Base-by-base conservation (phyloP, 2,113 vertebrate genomes). In the Pyxicephalus adspersus region DNA sequence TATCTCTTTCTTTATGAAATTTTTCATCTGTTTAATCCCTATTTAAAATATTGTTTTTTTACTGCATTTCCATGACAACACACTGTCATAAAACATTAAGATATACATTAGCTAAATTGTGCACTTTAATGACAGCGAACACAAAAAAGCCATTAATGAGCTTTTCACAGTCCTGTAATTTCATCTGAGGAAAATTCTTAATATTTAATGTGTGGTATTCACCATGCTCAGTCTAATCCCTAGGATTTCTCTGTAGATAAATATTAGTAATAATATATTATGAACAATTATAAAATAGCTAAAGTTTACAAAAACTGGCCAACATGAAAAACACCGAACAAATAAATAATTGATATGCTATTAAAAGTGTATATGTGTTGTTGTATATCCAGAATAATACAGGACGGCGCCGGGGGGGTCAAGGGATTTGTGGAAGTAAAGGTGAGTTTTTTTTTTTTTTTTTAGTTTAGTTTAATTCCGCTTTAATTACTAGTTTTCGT, bases 161-260 rank as follows among this genome's bases (percentile, higher is more conserved):
- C n/a, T 58, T 73, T 58, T 57, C 19, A 70, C 67, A 22, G 52
- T 57, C 54, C 52, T 73, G 20, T 73, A n/a, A 58, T 73, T 73
- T 73, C 23, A 73, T 58, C 70, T 34, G 57, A n/a, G 23, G 19
- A 34, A 29, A 34, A 22, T 20, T 22, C 20, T 73, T 57, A 58
- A 57, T 73, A 73, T 73, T 73, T 73, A 19, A 73, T 73, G 29
- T 2, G 52, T 13, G 38, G 38, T 45, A 45, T 45, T 45, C 38
- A 45, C 38, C 11, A 45, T 22, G 68, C 51, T 72, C 19, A 55
- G 28, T 57, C 55, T 72, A n/a, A 19, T 71, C 9, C 0, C 9
- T 45, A 45, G 15, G 38, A 45, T 51, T 50, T 71, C 52, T 28
- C 19, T 54, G 16, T 26, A 23, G 8, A 55, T 15, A 52, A 70